Evolutionary conservation across 1,140 invertebrate species (phyloP), one percentile per base, ranked within the genome.

Genomic region (Drosophila aff.): DNA sequence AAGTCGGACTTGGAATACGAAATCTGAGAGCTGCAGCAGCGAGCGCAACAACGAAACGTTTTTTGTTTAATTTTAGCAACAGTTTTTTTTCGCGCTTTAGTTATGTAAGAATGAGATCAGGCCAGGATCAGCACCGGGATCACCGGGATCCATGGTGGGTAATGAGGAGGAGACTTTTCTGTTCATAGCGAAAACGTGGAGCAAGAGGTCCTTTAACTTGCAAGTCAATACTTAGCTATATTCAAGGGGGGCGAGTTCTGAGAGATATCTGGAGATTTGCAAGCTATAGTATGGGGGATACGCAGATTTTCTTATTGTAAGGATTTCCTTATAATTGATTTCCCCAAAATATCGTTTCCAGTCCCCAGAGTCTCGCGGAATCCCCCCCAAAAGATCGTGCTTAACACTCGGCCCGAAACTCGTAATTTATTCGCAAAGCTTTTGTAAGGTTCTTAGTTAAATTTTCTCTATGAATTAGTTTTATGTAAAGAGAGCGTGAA

Each of bases 391-490:
- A 47, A 73, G 36, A 60, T 60, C 40, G 40, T 41, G 40, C 40
- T 44, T 18, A 44, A 10, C 43, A 44, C 43, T 21, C 43, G 43
- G 65, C 60, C 67, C 69, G 52, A 73, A 53, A 71, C 69, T 73
- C 69, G 76, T 78, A 78, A 77, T 72, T 77, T 81, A 81, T 65
- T 72, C 52, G 53, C 63, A 77, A 76, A 77, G 69, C 68, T 76
- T 81, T 77, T 52, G 38, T 69, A 69, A 78, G 75, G 52, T 81
- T 75, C 67, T 81, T 83, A 86, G 85, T 79, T 81, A 72, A 76
- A 89, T 77, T 71, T 61, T 68, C 64, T 81, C 74, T 84, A 84
- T 84, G 68, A 89, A 89, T 83, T 89, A 89, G 84, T 89, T 83
- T 75, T 81, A 76, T 62, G 77, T 67, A 52, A 67, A 79, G 49